Evolutionary conservation across 2,113 vertebrate genomes (phyloP).

Genomic region (Cheirogaleus medius): DNA sequence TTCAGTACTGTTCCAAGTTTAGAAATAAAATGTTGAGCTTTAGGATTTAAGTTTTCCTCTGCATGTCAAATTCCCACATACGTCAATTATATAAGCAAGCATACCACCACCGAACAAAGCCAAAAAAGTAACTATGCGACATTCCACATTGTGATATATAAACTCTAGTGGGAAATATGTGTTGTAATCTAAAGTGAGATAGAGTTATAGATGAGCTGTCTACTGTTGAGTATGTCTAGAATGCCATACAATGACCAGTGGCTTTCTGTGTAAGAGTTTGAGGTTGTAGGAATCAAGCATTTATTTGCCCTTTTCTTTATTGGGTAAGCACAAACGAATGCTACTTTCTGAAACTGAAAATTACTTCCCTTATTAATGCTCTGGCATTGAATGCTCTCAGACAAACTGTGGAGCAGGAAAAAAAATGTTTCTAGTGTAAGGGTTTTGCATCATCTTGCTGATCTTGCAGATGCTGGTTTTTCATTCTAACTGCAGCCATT

Average conservation of each 20-base stretch:
- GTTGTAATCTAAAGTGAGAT: background rate
- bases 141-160: background rate
- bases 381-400: constrained; percentile 33
- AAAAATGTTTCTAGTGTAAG: constrained; percentile 45
- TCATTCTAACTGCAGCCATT: constrained; percentile 62
- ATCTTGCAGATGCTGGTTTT: constrained; percentile 74
- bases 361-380: constrained; percentile 50
- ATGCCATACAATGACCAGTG: background rate
- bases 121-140: background rate
- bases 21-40: constrained; percentile 53
- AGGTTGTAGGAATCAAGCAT: constrained; percentile 52
- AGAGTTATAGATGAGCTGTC: constrained; percentile 15
- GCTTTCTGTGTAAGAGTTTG: constrained; percentile 57
- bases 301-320: constrained; percentile 55
- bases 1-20: constrained; percentile 48
- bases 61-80: background rate
- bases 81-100: constrained; percentile 53
- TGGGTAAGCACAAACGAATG: constrained; percentile 62
- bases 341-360: constrained; percentile 62
- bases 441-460: constrained; percentile 70
- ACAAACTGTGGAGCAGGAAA: constrained; percentile 52
- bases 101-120: constrained; percentile 4
- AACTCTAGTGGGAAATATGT: constrained; percentile 20
- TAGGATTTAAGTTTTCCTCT: constrained; percentile 48
- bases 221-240: background rate